Evolutionary conservation across 2,797 vertebrate species (phyloP), one percentile per base, ranked within the genome.

Genomic region (Leuciscus waleckii): DNA sequence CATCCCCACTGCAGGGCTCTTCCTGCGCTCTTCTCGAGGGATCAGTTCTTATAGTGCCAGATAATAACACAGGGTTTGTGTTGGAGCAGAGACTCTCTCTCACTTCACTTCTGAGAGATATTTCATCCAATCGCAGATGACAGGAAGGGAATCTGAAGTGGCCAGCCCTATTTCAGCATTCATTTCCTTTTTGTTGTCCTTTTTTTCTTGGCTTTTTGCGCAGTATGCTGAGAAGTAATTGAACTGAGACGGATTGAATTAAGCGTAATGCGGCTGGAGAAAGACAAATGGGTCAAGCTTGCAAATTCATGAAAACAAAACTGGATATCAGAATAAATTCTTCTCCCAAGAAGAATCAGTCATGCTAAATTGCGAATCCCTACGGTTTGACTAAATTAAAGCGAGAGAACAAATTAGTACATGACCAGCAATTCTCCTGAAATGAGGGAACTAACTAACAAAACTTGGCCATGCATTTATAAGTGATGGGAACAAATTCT

Each of bases 41-140:
- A 87, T 89, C 79, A 82, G 79, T 89, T 85, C 87, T 89, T 91
- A 90, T 69, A 88, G 86, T 90, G 90, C 91, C 91, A 90, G 92
- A 93, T 93, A 49, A 49, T 49, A 92, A 89, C 2, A 13, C 74
- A 81, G 79, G 71, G 86, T 95, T 95, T 94, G 92, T 94, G 87
- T 95, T 95, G 93, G 93, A 94, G 78, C 69, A 94, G 92, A 95
- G 93, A 89, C 86, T 77, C 75, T 78, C 54, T 82, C 84, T 70
- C 85, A 43, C 76, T 76, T 84, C 78, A 67, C 84, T 94, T 93
- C 92, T 84, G 93, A 92, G 92, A 91, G 87, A 85, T 94, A 90
- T 94, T 94, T 91, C 93, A 92, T 90, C 90, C 77, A 51, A 83
- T 82, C 82, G 85, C 88, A 93, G 91, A 93, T 90, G 92, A 92